Evolutionary conservation across 1,140 invertebrate species (phyloP).

Genomic region (Papilio dardanus): DNA sequence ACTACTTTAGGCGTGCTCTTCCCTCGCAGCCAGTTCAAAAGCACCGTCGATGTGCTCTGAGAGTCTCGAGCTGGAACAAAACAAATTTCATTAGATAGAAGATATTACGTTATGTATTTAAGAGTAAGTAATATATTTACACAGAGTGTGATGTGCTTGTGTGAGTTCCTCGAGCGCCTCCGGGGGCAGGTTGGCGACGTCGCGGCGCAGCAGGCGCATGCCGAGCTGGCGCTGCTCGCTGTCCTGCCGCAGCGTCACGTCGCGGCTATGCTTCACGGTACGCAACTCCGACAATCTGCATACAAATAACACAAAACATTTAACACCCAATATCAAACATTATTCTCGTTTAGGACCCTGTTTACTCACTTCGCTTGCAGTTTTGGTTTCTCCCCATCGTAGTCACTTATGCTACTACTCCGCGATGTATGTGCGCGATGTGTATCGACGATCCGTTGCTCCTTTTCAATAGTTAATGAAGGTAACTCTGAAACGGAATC

Average conservation of each 20-base stretch:
- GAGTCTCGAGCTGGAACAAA: slow-evolving; percentile 86
- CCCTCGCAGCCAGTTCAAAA: slow-evolving; percentile 91
- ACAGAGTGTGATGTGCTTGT: slow-evolving; percentile 88
- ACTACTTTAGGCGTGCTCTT: slow-evolving; percentile 83
- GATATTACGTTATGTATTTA: no score
- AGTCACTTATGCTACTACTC: slow-evolving; percentile 72
- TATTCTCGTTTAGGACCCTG: not conserved
- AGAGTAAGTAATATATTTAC: slow-evolving; percentile 79
- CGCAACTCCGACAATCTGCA: slow-evolving; percentile 88
- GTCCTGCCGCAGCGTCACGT: slow-evolving; percentile 88
- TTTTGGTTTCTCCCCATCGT: slow-evolving; percentile 71
- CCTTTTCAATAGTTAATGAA: slow-evolving; percentile 57
- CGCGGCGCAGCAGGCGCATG: slow-evolving; percentile 87
- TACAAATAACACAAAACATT: not conserved
- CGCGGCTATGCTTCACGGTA: slow-evolving; percentile 87
- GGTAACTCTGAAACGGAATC: slow-evolving; percentile 62
- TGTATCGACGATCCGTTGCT: slow-evolving; percentile 63
- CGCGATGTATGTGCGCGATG: slow-evolving; percentile 67
- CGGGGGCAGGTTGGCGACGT: slow-evolving; percentile 86
- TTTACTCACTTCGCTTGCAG: slow-evolving; percentile 75
- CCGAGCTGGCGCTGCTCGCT: slow-evolving; percentile 89
- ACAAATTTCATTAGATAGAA: slow-evolving; percentile 43
- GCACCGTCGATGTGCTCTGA: slow-evolving; percentile 89
- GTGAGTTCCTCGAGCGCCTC: slow-evolving; percentile 86
- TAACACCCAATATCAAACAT: not conserved